Evolutionary conservation across 2,113 vertebrate species (phyloP).

Genomic region (Mola mola): DNA sequence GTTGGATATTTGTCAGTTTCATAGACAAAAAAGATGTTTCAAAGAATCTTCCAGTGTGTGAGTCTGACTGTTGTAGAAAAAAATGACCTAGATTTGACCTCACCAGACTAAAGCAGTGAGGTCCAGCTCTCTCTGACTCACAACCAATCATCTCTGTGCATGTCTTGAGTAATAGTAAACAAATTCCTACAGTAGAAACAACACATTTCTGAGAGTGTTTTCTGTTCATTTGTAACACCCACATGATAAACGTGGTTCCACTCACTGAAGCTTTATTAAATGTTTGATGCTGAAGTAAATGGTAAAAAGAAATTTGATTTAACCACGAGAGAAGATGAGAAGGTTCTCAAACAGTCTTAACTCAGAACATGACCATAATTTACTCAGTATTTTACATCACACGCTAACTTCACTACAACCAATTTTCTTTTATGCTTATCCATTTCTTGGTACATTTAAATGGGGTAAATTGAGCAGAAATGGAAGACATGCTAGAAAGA

Average conservation of each 20-base stretch:
- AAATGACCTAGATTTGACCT: no score
- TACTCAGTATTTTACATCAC: conserved; percentile 2
- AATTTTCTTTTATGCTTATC: conserved; percentile 1
- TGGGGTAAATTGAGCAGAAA: neutral
- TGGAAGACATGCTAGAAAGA: no score
- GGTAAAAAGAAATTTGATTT: no score
- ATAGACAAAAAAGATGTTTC: neutral
- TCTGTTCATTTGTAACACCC: neutral
- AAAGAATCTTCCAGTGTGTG: neutral
- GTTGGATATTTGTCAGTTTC: neutral
- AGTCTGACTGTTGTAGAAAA: no score
- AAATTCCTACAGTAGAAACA: neutral
- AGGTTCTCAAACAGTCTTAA: no score
- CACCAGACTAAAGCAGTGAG: neutral
- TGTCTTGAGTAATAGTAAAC: no score
- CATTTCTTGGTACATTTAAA: neutral
- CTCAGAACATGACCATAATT: no score
- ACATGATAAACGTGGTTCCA: neutral
- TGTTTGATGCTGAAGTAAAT: neutral
- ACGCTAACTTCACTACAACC: neutral
- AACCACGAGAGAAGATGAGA: no score
- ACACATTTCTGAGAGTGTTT: neutral
- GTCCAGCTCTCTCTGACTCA: no score
- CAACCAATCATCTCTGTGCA: no score
- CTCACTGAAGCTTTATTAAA: neutral